Conservation (phyloP, 2,113 vertebrate genomes). For the Diglossa brunneiventris region DNA sequence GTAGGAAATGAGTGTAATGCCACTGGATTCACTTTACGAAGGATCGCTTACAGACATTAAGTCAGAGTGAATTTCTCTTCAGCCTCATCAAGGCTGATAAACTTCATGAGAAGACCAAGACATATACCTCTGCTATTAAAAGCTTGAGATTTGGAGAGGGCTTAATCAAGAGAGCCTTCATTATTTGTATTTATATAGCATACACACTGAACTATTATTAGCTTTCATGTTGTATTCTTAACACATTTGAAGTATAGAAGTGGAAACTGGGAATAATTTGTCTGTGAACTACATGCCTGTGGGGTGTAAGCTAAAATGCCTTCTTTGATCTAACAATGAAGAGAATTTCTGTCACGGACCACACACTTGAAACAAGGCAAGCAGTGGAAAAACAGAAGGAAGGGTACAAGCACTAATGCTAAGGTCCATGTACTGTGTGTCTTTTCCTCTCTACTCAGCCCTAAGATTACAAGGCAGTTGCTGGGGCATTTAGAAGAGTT, state of each 20-base stretch:
- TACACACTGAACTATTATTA: not conserved
- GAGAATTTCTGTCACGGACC: constrained; percentile 38
- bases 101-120: constrained; percentile 10
- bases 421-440: not conserved
- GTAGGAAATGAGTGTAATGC: not conserved
- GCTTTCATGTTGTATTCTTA: constrained; percentile 23
- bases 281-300: constrained; percentile 44
- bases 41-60: constrained; percentile 1
- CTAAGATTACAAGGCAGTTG: not conserved
- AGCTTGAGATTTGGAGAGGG: not conserved
- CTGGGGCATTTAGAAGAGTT: not conserved
- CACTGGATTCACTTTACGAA: constrained; percentile 1
- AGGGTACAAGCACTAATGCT: not conserved
- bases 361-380: constrained; percentile 42
- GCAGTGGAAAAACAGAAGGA: not conserved
- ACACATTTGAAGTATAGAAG: constrained; percentile 26
- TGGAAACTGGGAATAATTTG: constrained; percentile 57
- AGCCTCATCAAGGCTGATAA: constrained; percentile 29
- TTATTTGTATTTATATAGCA: constrained; percentile 16
- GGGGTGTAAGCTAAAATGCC: constrained; percentile 30
- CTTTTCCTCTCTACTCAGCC: not conserved
- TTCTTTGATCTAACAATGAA: constrained; percentile 54
- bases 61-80: constrained; percentile 21
- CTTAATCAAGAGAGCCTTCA: not conserved
- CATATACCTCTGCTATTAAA: constrained; percentile 25